Evolutionary conservation across 2,888 invertebrate species (phyloP).

Genomic region (Coelopa pilipes): DNA sequence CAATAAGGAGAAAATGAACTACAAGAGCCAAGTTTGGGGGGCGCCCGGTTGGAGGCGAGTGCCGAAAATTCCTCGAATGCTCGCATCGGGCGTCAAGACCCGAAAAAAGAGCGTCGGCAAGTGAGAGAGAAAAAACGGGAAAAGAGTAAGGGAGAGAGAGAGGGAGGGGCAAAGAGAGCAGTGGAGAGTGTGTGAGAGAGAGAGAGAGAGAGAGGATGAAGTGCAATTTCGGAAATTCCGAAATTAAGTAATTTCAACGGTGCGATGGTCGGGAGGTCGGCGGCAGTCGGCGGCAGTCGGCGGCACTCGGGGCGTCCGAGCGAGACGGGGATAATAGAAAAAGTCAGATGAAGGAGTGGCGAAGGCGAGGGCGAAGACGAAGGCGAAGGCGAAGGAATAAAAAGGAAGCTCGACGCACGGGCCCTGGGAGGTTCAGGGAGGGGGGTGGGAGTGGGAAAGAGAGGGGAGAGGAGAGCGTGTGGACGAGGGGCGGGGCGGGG

Average conservation of each 20-base stretch:
- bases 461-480: too few species aligned
- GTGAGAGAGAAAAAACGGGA: background rate
- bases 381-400: background rate
- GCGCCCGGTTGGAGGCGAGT: slow-evolving; percentile 6
- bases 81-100: slow-evolving; percentile 17
- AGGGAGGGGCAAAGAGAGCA: too few species aligned
- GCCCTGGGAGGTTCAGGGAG: too few species aligned
- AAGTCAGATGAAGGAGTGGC: background rate
- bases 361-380: too few species aligned
- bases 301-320: too few species aligned
- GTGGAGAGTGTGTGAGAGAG: background rate
- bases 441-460: too few species aligned
- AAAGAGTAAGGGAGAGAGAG: too few species aligned
- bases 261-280: too few species aligned
- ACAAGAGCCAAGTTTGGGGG: slow-evolving; percentile 31
- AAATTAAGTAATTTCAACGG: slow-evolving; percentile 30
- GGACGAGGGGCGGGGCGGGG: too few species aligned
- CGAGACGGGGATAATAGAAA: too few species aligned
- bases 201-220: background rate
- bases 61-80: slow-evolving; percentile 32
- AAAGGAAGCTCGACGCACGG: too few species aligned
- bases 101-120: background rate
- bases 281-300: background rate
- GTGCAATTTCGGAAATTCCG: slow-evolving; percentile 22
- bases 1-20: background rate